A percentile compares a stretch with the other conserved stretches of the same genome.
These are phyloP conservation scores for Rhea pennata DNA, from an alignment of 2,113 vertebrate species.

Conservation along the genomic window DNA sequence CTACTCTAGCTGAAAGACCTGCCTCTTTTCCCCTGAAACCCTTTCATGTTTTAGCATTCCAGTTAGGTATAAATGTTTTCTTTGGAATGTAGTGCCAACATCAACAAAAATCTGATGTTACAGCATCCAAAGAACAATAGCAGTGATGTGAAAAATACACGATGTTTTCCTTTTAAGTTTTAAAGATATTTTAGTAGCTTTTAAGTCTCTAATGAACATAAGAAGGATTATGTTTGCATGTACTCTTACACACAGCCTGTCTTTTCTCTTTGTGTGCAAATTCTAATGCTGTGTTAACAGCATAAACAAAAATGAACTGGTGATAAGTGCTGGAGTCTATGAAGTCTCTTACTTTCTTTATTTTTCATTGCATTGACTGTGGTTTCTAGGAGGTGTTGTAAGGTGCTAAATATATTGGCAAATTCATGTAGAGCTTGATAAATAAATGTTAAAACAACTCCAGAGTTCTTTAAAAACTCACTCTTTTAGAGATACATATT, in stretches of 20 bases:
- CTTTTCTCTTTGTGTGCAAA: neutral
- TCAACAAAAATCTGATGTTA: neutral
- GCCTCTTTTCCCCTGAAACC: neutral
- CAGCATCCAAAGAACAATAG: neutral
- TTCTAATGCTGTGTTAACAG: neutral
- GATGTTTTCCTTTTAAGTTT: neutral
- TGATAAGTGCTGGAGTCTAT: neutral
- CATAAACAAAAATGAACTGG: neutral
- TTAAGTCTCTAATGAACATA: neutral
- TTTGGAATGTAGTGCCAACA: neutral
- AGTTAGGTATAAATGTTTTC: neutral
- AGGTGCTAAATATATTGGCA: neutral
- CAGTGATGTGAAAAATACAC: neutral
- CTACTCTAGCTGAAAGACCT: neutral
- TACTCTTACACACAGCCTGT: neutral
- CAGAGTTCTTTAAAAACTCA: neutral
- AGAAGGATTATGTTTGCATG: neutral
- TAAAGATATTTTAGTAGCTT: slow-evolving; percentile 9
- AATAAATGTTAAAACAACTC: neutral
- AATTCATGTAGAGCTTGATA: neutral
- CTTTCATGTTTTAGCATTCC: neutral
- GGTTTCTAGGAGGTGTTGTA: neutral
- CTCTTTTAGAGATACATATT: neutral
- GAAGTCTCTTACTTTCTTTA: neutral
- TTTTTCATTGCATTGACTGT: neutral